phyloP scores from a whole-genome alignment of 2,888 invertebrate species.

The Agrypnus murinus region DNA sequence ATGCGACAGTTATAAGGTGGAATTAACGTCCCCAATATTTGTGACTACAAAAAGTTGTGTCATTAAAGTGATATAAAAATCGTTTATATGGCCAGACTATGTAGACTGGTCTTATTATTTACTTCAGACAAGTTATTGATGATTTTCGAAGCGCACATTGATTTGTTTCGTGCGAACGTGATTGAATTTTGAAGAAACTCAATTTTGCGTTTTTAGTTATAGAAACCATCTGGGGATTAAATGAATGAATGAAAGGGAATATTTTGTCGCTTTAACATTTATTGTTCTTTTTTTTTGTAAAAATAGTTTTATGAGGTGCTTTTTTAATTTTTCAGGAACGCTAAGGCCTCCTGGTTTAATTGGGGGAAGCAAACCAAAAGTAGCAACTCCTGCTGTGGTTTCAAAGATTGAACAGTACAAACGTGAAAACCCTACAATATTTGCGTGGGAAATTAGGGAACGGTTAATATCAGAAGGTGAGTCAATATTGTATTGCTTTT shows the following conservation, averaged over 20 bases:
- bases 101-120: conserved; percentile 62
- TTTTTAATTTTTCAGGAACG: conserved; percentile 80
- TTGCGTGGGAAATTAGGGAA: conserved; percentile 99
- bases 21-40: conserved; percentile 59
- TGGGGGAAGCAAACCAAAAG: conserved; percentile 97
- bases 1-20: conserved; percentile 64
- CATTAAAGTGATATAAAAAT: conserved; percentile 67
- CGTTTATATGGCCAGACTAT: conserved; percentile 67
- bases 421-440: conserved; percentile 97
- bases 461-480: conserved; percentile 97
- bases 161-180: conserved; percentile 63
- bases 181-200: conserved; percentile 53
- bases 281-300: background rate
- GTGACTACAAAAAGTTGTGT: conserved; percentile 65
- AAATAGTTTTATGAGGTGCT: background rate
- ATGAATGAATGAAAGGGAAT: no score
- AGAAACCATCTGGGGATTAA: no score
- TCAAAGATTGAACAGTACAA: conserved; percentile 99
- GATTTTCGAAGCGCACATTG: conserved; percentile 62
- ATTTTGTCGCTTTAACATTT: background rate
- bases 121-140: conserved; percentile 54
- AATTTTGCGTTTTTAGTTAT: no score
- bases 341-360: conserved; percentile 92
- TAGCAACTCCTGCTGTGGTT: conserved; percentile 97
- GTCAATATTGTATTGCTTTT: no score